Evolutionary conservation across 2,797 vertebrate genomes (phyloP), one percentile per base, ranked within the genome.

Genomic region (Acipenser ruthenus): DNA sequence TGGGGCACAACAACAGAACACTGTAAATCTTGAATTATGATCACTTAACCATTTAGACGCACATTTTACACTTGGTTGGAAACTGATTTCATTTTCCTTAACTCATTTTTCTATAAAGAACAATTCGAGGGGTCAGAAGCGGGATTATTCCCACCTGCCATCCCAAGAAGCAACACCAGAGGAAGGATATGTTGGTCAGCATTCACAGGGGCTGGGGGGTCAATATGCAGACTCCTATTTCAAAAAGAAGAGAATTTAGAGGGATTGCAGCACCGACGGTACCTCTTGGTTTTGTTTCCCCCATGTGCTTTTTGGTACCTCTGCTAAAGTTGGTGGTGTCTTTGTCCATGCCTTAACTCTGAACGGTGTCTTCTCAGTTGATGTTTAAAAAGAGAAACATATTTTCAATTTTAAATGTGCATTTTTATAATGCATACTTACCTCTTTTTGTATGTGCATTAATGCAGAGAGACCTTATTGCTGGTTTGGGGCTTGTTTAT

Each of bases 171-270:
- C 91, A 23, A 76, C 88, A 50, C 74, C 91, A 1, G 78, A 92
- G 11, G 83, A 70, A 4, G 88, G 91, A 8, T 86, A 90, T 69
- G 82, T 88, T 1, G 90, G 90, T 64, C 94, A 91, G 77, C 92
- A 92, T 66, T 79, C 91, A 23, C 90, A 92, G 71, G 91, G 91
- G 70, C 82, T 94, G 0, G 87, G 91, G 1, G 87, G 83, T 0
- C 90, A 90, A 68, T 95, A 90, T 12, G 79, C 93, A 0, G 95
- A 98, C 74, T 13, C 15, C 7, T 91, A 94, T 67, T 93, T 96
- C 50, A 98, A 99, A 77, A 95, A 96, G 82, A 99, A 98, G 78
- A 91, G 95, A 12, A 92, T 97, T 65, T 97, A 92, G 65, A 89
- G 78, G 81, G 63, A 10, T 66, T 12, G 5, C 50, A 52, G 52